A percentile compares a stretch with the other conserved stretches of the same genome.
phyloP scores from a whole-genome alignment of 2,888 invertebrate genomes.

The Ennomos erosarius region DNA sequence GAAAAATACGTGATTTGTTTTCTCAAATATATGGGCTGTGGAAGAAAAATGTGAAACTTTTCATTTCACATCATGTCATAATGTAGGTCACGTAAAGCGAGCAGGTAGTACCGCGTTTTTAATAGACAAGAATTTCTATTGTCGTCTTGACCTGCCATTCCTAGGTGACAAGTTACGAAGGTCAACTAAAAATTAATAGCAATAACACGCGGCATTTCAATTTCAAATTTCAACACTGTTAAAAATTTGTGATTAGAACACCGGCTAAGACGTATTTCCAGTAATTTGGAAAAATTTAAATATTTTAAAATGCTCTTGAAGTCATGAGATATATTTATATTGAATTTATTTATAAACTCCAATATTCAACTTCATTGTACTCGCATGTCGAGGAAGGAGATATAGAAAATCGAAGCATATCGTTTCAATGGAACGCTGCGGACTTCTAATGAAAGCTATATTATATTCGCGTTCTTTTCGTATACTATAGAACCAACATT shows the following conservation, averaged over 20 bases:
- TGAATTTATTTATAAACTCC: not conserved
- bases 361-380: slow-evolving; percentile 1
- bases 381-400: not conserved
- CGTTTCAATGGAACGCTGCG: slow-evolving; percentile 4
- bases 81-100: slow-evolving; percentile 57
- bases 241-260: not conserved
- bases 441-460: slow-evolving; percentile 29
- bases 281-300: too few species aligned
- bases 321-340: too few species aligned
- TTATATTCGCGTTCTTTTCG: slow-evolving; percentile 28
- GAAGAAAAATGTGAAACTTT: slow-evolving; percentile 43
- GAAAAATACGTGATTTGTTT: slow-evolving; percentile 22
- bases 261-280: not conserved
- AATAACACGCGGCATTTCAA: slow-evolving; percentile 2
- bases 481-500: not conserved
- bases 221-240: slow-evolving; percentile 3
- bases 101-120: slow-evolving; percentile 60
- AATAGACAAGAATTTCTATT: slow-evolving; percentile 60
- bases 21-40: slow-evolving; percentile 27
- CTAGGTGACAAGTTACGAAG: slow-evolving; percentile 35
- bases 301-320: too few species aligned
- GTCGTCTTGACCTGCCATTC: slow-evolving; percentile 47
- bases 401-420: slow-evolving; percentile 4
- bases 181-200: slow-evolving; percentile 31
- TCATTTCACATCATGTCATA: slow-evolving; percentile 32